These are phyloP conservation scores for Papilio gigon DNA, from an alignment of 2,888 invertebrate species.

Conservation along the genomic window DNA sequence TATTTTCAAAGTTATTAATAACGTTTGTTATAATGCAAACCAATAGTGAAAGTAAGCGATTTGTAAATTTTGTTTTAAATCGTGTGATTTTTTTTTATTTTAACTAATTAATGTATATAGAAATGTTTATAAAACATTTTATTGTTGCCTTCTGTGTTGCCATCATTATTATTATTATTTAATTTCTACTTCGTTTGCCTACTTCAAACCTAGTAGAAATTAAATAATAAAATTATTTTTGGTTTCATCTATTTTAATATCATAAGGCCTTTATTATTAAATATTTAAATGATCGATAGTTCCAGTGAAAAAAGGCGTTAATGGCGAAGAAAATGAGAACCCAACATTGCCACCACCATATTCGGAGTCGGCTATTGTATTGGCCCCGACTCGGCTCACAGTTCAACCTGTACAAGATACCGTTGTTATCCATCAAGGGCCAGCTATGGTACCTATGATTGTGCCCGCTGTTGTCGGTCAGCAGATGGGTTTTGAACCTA, in stretches of 20 bases:
- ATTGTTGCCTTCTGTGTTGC: no score
- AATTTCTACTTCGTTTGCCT: no score
- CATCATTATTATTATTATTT: no score
- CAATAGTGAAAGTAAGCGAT: constrained; percentile 25
- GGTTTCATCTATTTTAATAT: no score
- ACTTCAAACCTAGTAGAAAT: no score
- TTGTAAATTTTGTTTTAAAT: neutral
- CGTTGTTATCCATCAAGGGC: constrained; percentile 39
- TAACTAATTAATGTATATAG: no score
- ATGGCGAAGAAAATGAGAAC: constrained; percentile 6
- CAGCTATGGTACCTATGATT: constrained; percentile 9
- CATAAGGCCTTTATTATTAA: no score
- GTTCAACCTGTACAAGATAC: constrained; percentile 43
- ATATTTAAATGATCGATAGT: no score
- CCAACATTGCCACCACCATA: constrained; percentile 32
- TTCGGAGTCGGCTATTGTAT: constrained; percentile 11
- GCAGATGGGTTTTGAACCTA: constrained; percentile 56
- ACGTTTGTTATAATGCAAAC: constrained; percentile 26
- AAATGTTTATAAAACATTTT: no score
- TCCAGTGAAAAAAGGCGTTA: constrained; percentile 26
- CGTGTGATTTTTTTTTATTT: no score
- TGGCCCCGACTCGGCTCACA: neutral
- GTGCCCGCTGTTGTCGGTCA: constrained; percentile 47
- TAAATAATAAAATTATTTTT: no score
- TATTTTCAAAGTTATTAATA: neutral